Evolutionary conservation across 2,797 vertebrate genomes (phyloP).

Genomic region (Sebastes cheni): DNA sequence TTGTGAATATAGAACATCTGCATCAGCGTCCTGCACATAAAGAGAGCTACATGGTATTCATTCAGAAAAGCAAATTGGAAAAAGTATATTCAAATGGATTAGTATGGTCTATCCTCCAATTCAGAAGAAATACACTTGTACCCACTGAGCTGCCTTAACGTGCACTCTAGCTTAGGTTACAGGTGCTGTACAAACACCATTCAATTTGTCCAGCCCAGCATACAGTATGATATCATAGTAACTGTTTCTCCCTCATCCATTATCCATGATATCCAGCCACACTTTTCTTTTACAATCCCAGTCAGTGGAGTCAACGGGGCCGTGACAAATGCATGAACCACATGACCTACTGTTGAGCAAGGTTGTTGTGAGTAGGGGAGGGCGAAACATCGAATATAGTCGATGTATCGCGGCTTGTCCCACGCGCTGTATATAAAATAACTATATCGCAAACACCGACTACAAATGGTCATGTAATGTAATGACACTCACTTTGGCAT

Average conservation of each 20-base stretch:
- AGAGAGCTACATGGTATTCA: neutral
- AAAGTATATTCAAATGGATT: neutral
- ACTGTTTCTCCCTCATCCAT: neutral
- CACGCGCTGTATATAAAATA: no score
- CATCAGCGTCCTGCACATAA: neutral
- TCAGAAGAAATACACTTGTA: neutral
- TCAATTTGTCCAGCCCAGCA: neutral
- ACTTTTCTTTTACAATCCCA: neutral
- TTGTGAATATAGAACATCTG: neutral
- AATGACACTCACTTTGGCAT: no score
- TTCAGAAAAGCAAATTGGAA: neutral
- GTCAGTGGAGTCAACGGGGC: neutral
- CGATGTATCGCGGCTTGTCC: no score
- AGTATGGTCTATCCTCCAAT: neutral
- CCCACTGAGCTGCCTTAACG: neutral
- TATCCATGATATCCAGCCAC: neutral
- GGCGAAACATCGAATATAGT: no score
- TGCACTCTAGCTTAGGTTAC: neutral
- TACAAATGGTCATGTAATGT: no score
- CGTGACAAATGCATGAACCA: neutral
- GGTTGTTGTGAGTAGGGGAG: neutral
- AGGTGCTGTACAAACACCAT: neutral
- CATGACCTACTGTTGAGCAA: neutral
- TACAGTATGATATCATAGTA: neutral
- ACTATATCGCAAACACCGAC: no score